phyloP scores from a whole-genome alignment of 2,888 invertebrate genomes.

The Junonia oenone region DNA sequence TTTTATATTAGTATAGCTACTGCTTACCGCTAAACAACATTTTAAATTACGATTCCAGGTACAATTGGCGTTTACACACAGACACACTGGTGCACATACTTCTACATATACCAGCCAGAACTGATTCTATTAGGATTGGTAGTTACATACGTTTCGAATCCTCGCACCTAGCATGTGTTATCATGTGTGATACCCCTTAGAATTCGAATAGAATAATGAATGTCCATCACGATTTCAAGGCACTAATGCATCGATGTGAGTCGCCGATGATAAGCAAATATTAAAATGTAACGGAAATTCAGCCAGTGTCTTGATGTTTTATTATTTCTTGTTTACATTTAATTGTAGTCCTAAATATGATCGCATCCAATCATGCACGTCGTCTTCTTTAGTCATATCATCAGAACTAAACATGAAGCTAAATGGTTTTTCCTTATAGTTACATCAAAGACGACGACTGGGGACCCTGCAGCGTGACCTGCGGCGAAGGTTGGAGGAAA shows the following conservation, averaged over 20 bases:
- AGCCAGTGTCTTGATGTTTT: neutral
- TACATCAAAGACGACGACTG: slow-evolving; percentile 93
- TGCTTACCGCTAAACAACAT: slow-evolving; percentile 27
- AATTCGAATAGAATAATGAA: slow-evolving; percentile 16
- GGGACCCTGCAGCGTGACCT: slow-evolving; percentile 94
- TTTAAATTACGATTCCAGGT: slow-evolving; percentile 33
- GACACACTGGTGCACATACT: slow-evolving; percentile 73
- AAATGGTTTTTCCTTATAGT: slow-evolving; percentile 70
- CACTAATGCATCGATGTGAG: slow-evolving; percentile 10
- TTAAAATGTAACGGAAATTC: neutral
- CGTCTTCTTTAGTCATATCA: slow-evolving; percentile 4
- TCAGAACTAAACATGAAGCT: neutral
- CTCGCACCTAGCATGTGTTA: slow-evolving; percentile 61
- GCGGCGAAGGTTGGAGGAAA: slow-evolving; percentile 92
- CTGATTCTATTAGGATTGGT: slow-evolving; percentile 44
- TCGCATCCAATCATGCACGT: slow-evolving; percentile 27
- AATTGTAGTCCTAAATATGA: neutral
- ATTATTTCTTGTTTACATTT: neutral
- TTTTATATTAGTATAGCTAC: slow-evolving; percentile 32
- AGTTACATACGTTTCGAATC: slow-evolving; percentile 35
- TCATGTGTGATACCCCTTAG: slow-evolving; percentile 30
- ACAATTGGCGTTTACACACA: slow-evolving; percentile 48
- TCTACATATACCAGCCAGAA: slow-evolving; percentile 77
- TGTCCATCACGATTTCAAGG: slow-evolving; percentile 12
- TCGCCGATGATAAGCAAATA: neutral